Base-by-base conservation (phyloP, 2,113 vertebrate genomes). In the Festucalex cinctus region DNA sequence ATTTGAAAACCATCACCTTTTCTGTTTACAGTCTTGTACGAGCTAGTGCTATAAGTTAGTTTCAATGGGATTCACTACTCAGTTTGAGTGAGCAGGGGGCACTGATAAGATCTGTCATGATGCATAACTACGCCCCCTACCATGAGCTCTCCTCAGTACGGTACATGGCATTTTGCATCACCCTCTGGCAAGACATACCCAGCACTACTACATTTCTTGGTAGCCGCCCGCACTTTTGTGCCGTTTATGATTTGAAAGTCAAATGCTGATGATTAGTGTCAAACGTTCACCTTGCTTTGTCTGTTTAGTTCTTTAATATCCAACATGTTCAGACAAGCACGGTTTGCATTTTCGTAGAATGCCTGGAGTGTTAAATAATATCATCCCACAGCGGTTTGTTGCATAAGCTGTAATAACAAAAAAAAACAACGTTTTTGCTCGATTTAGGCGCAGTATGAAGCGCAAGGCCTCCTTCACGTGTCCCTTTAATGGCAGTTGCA, bases 361-460 rank as follows among this genome's bases (percentile, higher is more conserved):
- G 36, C 28, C 17, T 59, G 7, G 0, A 19, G 16, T 41, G 36
- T 22, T 10, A 19, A 43, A 62, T 62, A 32, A 3, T 9, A 17
- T 13, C n/a, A 46, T 35, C 43, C 17, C 2, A 61, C 24, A 48
- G 26, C 5, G 0, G 26, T 51, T 20, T 56, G 36, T 32, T 68
- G 26, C 19, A 10, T 49, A 24, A 28, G 39, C 17, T 28, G 17
- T 24, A 39, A 22, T 28, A 37, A 49, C 14, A 20, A 24, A 46
- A 9, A n/a, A 1, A 12, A 48, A 28, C 14, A 1, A 13, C 19
- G 48, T 63, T 41, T 13, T 41, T 41, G 7, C 41, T 48, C 1
- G 24, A 63, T 63, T 35, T 20, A 98, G 97, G 88, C 94, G 97
- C 73, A 99, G 97, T 76, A 99, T 99, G 97, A 99, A 99, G 87